Percentiles rank a stretch among this genome's conserved stretches.
Evolutionary conservation across 2,797 vertebrate genomes (phyloP).

Genomic region (Coreius guichenoti): DNA sequence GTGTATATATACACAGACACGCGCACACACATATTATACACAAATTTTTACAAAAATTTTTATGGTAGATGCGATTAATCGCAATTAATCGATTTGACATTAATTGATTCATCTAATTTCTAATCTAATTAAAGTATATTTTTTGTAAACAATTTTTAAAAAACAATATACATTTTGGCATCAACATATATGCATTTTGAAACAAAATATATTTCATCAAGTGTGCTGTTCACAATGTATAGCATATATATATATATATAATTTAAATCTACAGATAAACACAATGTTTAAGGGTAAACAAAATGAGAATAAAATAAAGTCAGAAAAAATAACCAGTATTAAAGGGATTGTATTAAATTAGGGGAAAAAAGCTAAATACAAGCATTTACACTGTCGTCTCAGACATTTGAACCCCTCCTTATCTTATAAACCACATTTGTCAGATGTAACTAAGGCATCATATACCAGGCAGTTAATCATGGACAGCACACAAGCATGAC

Average conservation of each 20-base stretch:
- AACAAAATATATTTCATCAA: no score
- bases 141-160: no score
- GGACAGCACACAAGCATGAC: constrained; percentile 19
- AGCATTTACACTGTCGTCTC: neutral
- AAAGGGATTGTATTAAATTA: neutral
- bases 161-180: neutral
- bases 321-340: neutral
- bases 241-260: no score
- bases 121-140: no score
- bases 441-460: constrained; percentile 28
- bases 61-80: no score
- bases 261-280: neutral
- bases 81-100: no score
- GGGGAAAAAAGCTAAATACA: neutral
- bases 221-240: no score
- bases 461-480: constrained; percentile 18
- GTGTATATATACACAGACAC: no score
- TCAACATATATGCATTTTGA: neutral
- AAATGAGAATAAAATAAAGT: neutral
- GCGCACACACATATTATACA: no score
- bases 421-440: neutral
- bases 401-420: neutral
- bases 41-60: no score
- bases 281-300: neutral
- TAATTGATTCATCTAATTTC: no score